Evolutionary conservation across 2,113 vertebrate genomes (phyloP).

Genomic region (Ciconia boyciana): DNA sequence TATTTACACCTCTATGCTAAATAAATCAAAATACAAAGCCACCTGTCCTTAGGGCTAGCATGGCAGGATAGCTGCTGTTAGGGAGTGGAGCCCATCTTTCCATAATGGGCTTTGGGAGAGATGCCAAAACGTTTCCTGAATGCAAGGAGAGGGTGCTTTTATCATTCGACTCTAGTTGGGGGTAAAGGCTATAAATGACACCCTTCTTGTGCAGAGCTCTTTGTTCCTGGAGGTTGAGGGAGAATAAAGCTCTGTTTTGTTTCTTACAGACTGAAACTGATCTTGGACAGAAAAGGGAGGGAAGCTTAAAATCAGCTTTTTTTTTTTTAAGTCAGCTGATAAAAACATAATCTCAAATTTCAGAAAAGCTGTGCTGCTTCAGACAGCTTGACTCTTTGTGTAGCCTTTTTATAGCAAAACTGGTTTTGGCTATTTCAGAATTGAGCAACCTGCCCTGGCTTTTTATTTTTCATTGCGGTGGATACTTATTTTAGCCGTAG

Average conservation of each 20-base stretch:
- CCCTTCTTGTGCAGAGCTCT: neutral
- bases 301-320: neutral
- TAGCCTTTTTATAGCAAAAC: neutral
- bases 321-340: neutral
- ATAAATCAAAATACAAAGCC: neutral
- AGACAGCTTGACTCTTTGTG: neutral
- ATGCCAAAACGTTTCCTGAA: neutral
- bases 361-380: neutral
- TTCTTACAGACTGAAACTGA: neutral
- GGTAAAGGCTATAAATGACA: neutral
- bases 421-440: neutral
- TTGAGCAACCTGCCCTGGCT: neutral
- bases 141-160: neutral
- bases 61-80: no score
- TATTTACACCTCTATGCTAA: neutral
- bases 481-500: neutral
- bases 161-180: accelerated
- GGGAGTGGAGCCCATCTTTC: neutral
- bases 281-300: neutral
- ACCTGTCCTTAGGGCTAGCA: neutral
- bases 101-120: neutral
- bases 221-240: neutral
- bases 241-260: conserved; percentile 17
- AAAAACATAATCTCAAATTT: neutral
- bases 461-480: neutral